Percentiles rank a stretch among this genome's conserved stretches.
phyloP scores from a whole-genome alignment of 2,113 vertebrate genomes.

The Oncorhynchus masou region DNA sequence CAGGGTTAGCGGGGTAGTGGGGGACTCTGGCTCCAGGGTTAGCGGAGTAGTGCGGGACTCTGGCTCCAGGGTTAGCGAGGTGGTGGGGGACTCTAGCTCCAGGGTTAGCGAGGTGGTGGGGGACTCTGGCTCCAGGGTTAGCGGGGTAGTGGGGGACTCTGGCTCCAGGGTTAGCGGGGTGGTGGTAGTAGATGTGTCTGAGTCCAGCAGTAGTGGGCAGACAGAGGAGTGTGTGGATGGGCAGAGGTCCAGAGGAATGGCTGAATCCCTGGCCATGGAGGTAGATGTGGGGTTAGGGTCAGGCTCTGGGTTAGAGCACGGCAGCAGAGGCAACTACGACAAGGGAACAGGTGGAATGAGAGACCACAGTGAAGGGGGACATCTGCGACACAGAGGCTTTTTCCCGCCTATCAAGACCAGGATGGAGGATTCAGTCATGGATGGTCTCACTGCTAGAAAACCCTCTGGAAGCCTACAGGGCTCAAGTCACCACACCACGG shows the following conservation, averaged over 20 bases:
- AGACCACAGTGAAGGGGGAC: background rate
- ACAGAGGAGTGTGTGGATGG: constrained; percentile 17
- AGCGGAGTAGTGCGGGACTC: no score
- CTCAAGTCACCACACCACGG: constrained; percentile 21
- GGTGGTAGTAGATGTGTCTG: background rate
- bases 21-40: no score
- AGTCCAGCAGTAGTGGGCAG: background rate
- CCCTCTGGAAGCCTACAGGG: background rate
- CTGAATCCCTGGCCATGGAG: background rate
- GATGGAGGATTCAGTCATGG: background rate
- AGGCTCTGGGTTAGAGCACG: background rate
- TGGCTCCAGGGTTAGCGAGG: background rate
- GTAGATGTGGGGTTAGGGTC: background rate
- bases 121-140: no score
- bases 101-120: no score
- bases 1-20: no score
- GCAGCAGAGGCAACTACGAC: background rate
- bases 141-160: no score
- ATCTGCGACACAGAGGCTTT: background rate
- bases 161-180: background rate
- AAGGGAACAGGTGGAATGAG: background rate
- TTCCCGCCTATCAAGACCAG: background rate
- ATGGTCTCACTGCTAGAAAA: background rate
- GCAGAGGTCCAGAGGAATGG: background rate
- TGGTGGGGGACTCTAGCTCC: no score